Evolutionary conservation across 2,113 vertebrate genomes (phyloP).

Genomic region (Atractosteus spatula): DNA sequence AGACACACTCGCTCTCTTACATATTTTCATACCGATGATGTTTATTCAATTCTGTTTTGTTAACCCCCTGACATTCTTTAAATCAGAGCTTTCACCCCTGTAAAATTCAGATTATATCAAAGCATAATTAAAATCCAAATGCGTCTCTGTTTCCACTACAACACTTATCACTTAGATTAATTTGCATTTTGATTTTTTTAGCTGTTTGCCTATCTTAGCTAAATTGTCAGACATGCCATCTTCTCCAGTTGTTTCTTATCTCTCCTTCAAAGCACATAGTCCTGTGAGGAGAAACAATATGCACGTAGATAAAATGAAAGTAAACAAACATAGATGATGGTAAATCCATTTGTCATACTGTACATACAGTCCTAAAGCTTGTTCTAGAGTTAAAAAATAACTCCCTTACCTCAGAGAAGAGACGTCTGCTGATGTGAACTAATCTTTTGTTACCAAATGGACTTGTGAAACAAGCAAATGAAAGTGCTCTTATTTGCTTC

Average conservation of each 20-base stretch:
- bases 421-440: too few species aligned
- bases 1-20: too few species aligned
- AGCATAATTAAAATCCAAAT: slow-evolving; percentile 10
- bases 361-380: too few species aligned
- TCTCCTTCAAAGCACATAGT: background rate
- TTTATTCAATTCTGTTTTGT: slow-evolving; percentile 6
- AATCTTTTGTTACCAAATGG: too few species aligned
- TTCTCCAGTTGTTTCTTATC: background rate
- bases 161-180: slow-evolving; percentile 5
- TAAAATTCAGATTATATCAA: background rate
- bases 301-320: too few species aligned
- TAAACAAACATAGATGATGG: too few species aligned
- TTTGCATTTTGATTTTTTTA: background rate
- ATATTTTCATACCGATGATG: background rate
- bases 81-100: slow-evolving; percentile 7
- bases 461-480: too few species aligned
- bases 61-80: slow-evolving; percentile 1
- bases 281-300: too few species aligned
- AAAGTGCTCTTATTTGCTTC: too few species aligned
- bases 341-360: too few species aligned
- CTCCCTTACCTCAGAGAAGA: too few species aligned
- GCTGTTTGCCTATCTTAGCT: background rate
- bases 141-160: background rate
- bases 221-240: background rate
- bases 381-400: too few species aligned